Conservation (phyloP, 30 jellyfish, hydroid and myxozoan genomes). For the Mastigias papua region DNA sequence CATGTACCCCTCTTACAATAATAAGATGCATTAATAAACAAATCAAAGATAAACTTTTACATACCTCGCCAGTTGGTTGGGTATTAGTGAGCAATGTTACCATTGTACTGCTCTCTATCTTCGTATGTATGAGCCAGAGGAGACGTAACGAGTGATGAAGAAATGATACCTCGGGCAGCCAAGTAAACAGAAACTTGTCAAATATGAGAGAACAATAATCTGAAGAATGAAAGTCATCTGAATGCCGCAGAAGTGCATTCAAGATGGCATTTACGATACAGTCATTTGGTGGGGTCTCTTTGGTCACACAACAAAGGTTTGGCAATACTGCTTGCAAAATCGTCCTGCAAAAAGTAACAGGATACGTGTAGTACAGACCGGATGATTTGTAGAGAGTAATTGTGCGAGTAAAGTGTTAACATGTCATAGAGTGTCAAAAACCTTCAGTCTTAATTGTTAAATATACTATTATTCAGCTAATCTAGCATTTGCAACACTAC, state of each 20-base stretch:
- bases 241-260: conserved; percentile 64
- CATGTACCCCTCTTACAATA: not conserved
- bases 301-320: conserved; percentile 56
- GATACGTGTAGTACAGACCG: too few species aligned
- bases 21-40: not conserved
- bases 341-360: conserved; percentile 10
- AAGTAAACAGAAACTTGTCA: conserved; percentile 79
- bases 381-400: too few species aligned
- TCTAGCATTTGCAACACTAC: too few species aligned
- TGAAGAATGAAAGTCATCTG: conserved; percentile 67
- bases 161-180: conserved; percentile 80
- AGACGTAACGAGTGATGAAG: conserved; percentile 86
- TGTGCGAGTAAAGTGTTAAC: too few species aligned
- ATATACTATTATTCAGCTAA: too few species aligned
- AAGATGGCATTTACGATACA: conserved; percentile 51
- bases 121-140: conserved; percentile 78
- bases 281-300: conserved; percentile 66
- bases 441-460: too few species aligned
- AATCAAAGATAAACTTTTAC: too few species aligned
- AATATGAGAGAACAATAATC: conserved; percentile 71
- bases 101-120: conserved; percentile 78
- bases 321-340: conserved; percentile 72
- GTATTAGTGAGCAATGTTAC: conserved; percentile 83
- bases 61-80: conserved; percentile 89
- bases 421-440: too few species aligned